Base-by-base conservation (phyloP, 2,797 vertebrate species). In the Tamandua tetradactyla region DNA sequence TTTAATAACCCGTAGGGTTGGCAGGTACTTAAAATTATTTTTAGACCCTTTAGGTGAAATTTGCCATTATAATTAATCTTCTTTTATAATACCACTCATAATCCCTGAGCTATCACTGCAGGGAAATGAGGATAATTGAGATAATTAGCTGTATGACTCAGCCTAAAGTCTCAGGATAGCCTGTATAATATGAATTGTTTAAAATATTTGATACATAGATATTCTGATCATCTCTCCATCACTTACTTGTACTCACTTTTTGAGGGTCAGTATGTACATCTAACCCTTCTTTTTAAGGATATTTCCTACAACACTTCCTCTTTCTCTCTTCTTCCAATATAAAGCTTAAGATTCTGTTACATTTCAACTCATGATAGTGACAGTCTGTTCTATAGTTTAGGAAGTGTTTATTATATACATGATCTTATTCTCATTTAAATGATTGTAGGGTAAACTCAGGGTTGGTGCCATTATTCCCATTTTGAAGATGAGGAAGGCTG, bases 21-120 rank as follows among this genome's bases (percentile, higher is more conserved):
- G 80, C 92, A 95, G 42, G 87, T 44, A 52, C 2, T 93, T 89
- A 71, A 92, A 94, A 79, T 76, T 96, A 94, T 96, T 95, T 93
- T 96, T 94, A 94, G 93, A 71, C 4, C 14, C 82, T 82, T 91
- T 90, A 82, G 78, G 76, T 85, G 44, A 93, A 82, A 91, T 89
- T 96, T 91, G 30, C 80, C 55, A 12, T 96, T 84, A 83, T 69
- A 91, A 96, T 93, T 89, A 93, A 87, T 87, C 80, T 93, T 94
- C 61, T 91, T 94, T 32, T 89, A 79, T 86, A 79, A 66, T 40
- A 93, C 14, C 11, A 85, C 44, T 75, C 87, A 91, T 89, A 95
- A 93, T 79, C 30, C 25, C n/a, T 89, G 61, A 93, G 94, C 71
- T 76, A 83, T 94, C 40, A 44, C 35, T 76, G 76, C 4, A 25